Percentiles rank a stretch among this genome's conserved stretches.
phyloP scores from a whole-genome alignment of 2,888 invertebrate species.

The Cheilosia soror region DNA sequence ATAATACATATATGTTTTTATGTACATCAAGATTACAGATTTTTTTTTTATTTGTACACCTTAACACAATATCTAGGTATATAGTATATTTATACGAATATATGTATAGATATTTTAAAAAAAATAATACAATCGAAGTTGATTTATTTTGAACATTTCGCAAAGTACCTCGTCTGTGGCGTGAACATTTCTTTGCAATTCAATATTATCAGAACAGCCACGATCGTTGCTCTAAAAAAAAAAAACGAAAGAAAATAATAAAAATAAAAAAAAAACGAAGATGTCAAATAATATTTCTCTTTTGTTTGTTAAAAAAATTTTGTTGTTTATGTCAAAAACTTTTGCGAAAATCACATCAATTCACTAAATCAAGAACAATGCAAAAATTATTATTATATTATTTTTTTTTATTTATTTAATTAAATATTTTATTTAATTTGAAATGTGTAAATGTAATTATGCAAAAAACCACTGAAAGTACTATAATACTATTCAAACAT shows the following conservation, averaged over 20 bases:
- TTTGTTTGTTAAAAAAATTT: conserved; percentile 19
- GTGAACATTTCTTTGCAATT: conserved; percentile 84
- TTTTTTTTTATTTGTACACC: conserved; percentile 40
- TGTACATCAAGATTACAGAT: conserved; percentile 62
- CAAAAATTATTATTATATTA: conserved; percentile 32
- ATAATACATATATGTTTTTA: conserved; percentile 18
- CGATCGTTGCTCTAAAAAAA: conserved; percentile 84
- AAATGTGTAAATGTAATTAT: conserved; percentile 55
- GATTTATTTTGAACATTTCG: conserved; percentile 81
- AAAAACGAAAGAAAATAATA: conserved; percentile 80
- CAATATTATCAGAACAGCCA: conserved; percentile 84
- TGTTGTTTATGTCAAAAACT: conserved; percentile 32
- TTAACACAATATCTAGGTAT: conserved; percentile 59
- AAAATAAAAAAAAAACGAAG: conserved; percentile 52
- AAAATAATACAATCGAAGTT: conserved; percentile 77
- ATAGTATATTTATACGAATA: conserved; percentile 52
- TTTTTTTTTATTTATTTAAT: conserved; percentile 17
- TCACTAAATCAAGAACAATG: conserved; percentile 56
- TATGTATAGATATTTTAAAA: conserved; percentile 41
- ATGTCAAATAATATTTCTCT: conserved; percentile 54
- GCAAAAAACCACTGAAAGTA: conserved; percentile 64
- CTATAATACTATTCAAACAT: conserved; percentile 11
- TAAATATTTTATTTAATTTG: conserved; percentile 28
- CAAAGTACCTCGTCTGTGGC: conserved; percentile 85
- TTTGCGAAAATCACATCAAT: conserved; percentile 54